A percentile compares a stretch with the other conserved stretches of the same genome.
Conservation (phyloP, 2,797 vertebrate species). For the Scolopax rusticola region DNA sequence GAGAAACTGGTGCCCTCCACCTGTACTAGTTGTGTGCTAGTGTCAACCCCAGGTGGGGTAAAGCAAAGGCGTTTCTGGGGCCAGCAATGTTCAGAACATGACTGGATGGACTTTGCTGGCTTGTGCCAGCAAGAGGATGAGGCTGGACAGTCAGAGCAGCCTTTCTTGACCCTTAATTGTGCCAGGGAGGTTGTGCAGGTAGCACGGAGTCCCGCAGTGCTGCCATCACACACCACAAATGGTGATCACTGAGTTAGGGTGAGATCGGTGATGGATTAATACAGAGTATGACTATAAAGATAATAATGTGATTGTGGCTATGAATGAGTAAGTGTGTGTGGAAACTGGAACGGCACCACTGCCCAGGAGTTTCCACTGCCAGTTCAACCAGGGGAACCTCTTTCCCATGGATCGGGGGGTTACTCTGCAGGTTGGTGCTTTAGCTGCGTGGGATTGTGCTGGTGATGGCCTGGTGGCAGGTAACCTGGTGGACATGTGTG, state of each 20-base stretch:
- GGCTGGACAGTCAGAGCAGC: neutral
- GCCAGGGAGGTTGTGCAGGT: neutral
- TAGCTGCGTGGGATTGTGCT: too few species aligned
- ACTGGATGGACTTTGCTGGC: neutral
- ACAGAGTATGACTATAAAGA: neutral
- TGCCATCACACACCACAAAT: rapidly evolving
- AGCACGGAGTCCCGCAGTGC: rapidly evolving
- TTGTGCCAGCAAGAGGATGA: neutral
- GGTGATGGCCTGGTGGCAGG: neutral
- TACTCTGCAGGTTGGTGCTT: neutral
- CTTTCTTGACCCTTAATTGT: neutral
- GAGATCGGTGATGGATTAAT: neutral
- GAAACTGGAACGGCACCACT: neutral
- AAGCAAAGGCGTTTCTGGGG: neutral
- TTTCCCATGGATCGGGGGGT: neutral
- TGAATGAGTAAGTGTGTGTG: neutral
- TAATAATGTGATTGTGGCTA: rapidly evolving
- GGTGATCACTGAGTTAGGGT: rapidly evolving
- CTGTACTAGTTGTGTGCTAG: neutral
- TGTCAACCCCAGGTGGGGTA: neutral
- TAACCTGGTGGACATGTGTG: neutral
- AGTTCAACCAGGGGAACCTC: neutral
- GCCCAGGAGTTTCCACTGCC: neutral
- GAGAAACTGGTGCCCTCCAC: neutral
- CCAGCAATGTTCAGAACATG: rapidly evolving